Evolutionary conservation across 1,140 invertebrate species (phyloP).

Genomic region (Cydia strobilella): DNA sequence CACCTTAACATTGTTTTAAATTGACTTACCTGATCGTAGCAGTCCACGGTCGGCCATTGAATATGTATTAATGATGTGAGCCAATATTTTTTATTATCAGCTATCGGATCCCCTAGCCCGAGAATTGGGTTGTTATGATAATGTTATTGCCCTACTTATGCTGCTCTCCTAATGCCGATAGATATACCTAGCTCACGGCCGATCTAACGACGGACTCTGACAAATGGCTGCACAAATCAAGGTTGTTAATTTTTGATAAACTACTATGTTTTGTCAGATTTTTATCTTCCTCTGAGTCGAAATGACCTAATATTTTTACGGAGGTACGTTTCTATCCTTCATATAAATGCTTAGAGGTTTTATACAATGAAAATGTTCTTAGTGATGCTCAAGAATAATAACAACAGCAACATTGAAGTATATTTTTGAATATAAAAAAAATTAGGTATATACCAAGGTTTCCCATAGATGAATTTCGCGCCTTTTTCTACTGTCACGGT

Average conservation of each 20-base stretch:
- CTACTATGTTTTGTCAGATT: constrained; percentile 15
- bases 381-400: too few species aligned
- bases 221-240: constrained; percentile 24
- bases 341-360: too few species aligned
- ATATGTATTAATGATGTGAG: constrained; percentile 34
- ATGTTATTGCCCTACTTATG: constrained; percentile 34
- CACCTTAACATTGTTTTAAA: constrained; percentile 22
- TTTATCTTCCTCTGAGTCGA: neutral
- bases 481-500: too few species aligned
- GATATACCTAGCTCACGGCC: constrained; percentile 23
- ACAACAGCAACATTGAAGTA: too few species aligned
- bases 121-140: constrained; percentile 35
- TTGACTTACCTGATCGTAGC: constrained; percentile 24
- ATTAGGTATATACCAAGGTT: too few species aligned
- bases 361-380: too few species aligned
- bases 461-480: too few species aligned
- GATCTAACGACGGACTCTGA: constrained; percentile 12
- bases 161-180: constrained; percentile 18
- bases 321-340: neutral
- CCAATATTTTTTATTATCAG: constrained; percentile 33
- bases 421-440: too few species aligned
- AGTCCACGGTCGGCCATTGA: constrained; percentile 28
- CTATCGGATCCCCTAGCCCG: constrained; percentile 16
- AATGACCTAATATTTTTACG: neutral
- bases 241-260: constrained; percentile 32